Conservation (phyloP, 2,888 invertebrate genomes). For the Volucella zonaria region DNA sequence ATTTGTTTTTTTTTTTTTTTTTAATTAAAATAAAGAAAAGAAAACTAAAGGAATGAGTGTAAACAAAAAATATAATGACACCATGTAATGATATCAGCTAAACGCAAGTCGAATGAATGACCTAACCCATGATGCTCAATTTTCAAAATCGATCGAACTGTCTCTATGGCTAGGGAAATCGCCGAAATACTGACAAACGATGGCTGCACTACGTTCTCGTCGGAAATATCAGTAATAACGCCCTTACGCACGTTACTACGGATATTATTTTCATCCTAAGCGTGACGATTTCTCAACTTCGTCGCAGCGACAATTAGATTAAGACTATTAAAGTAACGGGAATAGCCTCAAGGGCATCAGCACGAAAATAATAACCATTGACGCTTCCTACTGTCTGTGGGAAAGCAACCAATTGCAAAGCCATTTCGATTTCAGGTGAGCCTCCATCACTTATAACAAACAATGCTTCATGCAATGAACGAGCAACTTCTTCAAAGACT, state of each 20-base stretch:
- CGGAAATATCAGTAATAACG: slow-evolving; percentile 96
- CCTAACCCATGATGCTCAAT: slow-evolving; percentile 90
- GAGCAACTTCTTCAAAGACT: slow-evolving; percentile 94
- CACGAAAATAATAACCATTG: slow-evolving; percentile 97
- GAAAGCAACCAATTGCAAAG: slow-evolving; percentile 90
- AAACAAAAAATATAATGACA: slow-evolving; percentile 25
- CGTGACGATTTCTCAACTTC: slow-evolving; percentile 96
- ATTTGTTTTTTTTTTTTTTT: slow-evolving; percentile 38
- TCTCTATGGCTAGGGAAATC: slow-evolving; percentile 96
- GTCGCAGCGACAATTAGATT: slow-evolving; percentile 98
- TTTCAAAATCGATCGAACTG: slow-evolving; percentile 98
- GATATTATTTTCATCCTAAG: slow-evolving; percentile 91
- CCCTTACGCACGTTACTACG: slow-evolving; percentile 99
- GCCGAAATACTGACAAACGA: slow-evolving; percentile 97
- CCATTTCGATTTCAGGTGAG: slow-evolving; percentile 97
- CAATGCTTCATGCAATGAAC: slow-evolving; percentile 95
- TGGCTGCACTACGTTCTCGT: slow-evolving; percentile 98
- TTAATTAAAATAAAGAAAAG: slow-evolving; percentile 63
- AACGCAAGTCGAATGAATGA: slow-evolving; percentile 26
- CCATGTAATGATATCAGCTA: slow-evolving; percentile 15
- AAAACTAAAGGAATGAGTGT: slow-evolving; percentile 44
- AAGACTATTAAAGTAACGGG: slow-evolving; percentile 94
- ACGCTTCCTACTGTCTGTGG: slow-evolving; percentile 94
- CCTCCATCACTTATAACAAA: slow-evolving; percentile 98
- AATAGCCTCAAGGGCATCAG: slow-evolving; percentile 97